Evolutionary conservation across 2,888 invertebrate genomes (phyloP).

Genomic region (Cheilosia impressa): DNA sequence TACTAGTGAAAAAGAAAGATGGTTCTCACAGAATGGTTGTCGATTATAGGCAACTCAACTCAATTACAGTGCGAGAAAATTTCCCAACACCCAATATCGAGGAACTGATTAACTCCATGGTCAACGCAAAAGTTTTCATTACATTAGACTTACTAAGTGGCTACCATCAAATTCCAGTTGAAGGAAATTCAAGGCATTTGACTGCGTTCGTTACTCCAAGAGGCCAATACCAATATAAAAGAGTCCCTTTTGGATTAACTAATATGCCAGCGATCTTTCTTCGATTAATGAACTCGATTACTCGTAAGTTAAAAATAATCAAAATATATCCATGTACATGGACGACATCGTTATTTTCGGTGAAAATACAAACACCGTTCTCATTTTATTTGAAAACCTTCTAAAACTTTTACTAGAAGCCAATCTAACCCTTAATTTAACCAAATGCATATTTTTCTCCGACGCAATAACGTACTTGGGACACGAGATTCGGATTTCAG

Average conservation of each 20-base stretch:
- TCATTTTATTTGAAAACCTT: neutral
- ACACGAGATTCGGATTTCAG: neutral
- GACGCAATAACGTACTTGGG: neutral
- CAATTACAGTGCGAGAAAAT: constrained; percentile 1
- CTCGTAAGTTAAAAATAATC: no score
- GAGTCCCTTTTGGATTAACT: constrained; percentile 18
- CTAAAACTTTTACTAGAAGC: neutral
- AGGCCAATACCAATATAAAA: constrained; percentile 25
- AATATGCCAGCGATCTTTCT: no score
- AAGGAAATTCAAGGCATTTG: constrained; percentile 2
- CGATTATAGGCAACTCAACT: neutral
- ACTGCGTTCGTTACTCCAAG: constrained; percentile 21
- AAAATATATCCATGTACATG: no score
- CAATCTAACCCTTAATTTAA: constrained; percentile 10
- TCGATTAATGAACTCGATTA: no score
- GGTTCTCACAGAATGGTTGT: constrained; percentile 22
- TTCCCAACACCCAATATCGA: constrained; percentile 20
- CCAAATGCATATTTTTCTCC: constrained; percentile 4
- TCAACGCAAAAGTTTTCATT: neutral
- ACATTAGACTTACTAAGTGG: constrained; percentile 22
- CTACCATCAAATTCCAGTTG: constrained; percentile 20
- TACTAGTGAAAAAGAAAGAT: constrained; percentile 19
- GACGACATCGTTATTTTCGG: no score
- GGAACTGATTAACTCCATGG: constrained; percentile 9
- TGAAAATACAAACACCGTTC: neutral